Base-by-base conservation (phyloP, 2,113 vertebrate species). In the Tapirus terrestris region DNA sequence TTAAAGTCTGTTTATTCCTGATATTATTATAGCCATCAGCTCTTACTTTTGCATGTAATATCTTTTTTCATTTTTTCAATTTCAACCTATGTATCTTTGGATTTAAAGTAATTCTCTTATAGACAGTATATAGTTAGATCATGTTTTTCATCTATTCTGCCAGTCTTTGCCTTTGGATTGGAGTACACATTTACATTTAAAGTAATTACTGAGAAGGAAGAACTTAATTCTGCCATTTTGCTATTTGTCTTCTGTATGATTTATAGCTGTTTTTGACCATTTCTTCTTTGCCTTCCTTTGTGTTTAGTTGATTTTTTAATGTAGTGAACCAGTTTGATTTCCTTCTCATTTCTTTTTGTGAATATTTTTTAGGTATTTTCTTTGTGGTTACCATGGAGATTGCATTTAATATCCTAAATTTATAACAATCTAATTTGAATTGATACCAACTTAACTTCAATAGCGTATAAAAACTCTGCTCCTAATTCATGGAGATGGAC, bases 281-380 rank as follows among this genome's bases (percentile, higher is more conserved):
- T 96, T 81, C 45, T 92, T 60, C 68, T 25, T n/a, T 94, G 65
- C 48, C 53, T 79, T 80, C 45, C 68, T 67, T 45, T 89, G 23
- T 51, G 21, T 61, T 68, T 58, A 94, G 60, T 43, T 85, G 43
- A 65, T 48, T 67, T 81, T 93, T 89, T 65, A 39, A 53, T 80
- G 53, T 91, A 23, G 67, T 88, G 65, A 82, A 58, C 48, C 33
- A 75, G 10, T 88, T 82, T 92, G 87, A 60, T 81, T 92, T 29
- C 25, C 27, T 82, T 84, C 73, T 85, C 27, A 79, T 94, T 94
- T 85, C 65, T 81, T 94, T 97, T 75, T 85, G 27, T 85, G 16
- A 76, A 48, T 95, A 61, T 93, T 76, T 67, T 93, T 92, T 75
- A 89, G 70, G 63, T 61, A 73, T 39, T 92, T 82, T 94, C 83